Conservation (phyloP, 2,888 invertebrate genomes). For the Gibbula magus region DNA sequence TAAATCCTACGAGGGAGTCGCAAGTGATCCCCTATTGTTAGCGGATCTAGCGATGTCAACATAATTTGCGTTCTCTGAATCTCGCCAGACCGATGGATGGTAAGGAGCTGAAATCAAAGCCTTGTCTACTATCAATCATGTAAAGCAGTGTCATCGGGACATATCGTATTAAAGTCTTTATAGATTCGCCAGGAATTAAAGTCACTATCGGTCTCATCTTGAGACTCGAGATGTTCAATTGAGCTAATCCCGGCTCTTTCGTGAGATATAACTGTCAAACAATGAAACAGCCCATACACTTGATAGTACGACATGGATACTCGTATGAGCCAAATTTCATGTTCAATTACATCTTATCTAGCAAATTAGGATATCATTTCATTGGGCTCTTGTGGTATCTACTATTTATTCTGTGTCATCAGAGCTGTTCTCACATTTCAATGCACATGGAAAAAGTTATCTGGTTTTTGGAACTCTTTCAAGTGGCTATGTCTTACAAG, state of each 20-base stretch:
- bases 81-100: slow-evolving; percentile 5
- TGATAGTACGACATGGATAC: neutral
- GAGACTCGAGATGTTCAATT: slow-evolving; percentile 7
- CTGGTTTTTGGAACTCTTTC: slow-evolving; percentile 3
- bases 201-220: slow-evolving; percentile 9
- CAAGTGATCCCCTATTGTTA: slow-evolving; percentile 17
- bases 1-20: slow-evolving; percentile 9
- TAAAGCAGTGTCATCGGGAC: slow-evolving; percentile 7
- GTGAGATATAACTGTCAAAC: slow-evolving; percentile 5
- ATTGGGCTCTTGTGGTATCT: slow-evolving; percentile 6
- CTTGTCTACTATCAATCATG: slow-evolving; percentile 15
- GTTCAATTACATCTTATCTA: slow-evolving; percentile 22
- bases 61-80: slow-evolving; percentile 18
- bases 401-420: neutral
- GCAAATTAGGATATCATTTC: slow-evolving; percentile 17
- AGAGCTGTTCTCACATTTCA: neutral
- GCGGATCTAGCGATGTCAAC: slow-evolving; percentile 15
- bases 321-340: neutral
- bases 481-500: slow-evolving; percentile 2
- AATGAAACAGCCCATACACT: neutral
- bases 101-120: slow-evolving; percentile 24
- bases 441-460: slow-evolving; percentile 14
- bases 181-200: slow-evolving; percentile 28
- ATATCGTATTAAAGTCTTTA: slow-evolving; percentile 26
- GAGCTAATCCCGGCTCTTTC: neutral